phyloP scores from a whole-genome alignment of 2,888 invertebrate species.

The Lepidochitona cinerea region DNA sequence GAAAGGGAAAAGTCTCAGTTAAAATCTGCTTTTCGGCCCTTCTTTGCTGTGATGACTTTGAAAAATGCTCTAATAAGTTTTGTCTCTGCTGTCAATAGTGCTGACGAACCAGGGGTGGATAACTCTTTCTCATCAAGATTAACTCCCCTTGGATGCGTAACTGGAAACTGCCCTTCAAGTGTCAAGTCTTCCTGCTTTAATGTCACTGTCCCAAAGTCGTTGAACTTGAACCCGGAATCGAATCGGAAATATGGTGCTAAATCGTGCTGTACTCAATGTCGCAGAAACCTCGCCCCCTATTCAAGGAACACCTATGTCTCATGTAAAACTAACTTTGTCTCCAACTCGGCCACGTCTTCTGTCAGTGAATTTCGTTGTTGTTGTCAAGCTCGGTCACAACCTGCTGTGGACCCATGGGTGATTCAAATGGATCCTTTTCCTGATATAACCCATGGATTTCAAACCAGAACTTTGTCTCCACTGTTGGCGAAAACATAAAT shows the following conservation, averaged over 20 bases:
- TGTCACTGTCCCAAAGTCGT: not conserved
- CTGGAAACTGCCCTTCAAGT: not conserved
- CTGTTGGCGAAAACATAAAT: not conserved
- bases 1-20: not conserved
- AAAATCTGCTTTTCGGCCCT: slow-evolving; percentile 34
- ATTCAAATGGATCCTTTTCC: not conserved
- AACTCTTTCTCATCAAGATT: not conserved
- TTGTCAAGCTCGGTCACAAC: not conserved
- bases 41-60: slow-evolving; percentile 42
- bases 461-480: not conserved
- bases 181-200: not conserved
- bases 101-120: not conserved
- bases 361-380: not conserved
- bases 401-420: not conserved
- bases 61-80: slow-evolving; percentile 40
- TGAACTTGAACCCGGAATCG: not conserved
- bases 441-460: not conserved
- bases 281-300: not conserved
- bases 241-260: not conserved
- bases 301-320: not conserved
- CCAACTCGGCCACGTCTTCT: not conserved
- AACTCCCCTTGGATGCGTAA: not conserved
- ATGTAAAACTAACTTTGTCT: not conserved
- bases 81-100: slow-evolving; percentile 30
- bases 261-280: not conserved